Base-by-base conservation (phyloP, 2,113 vertebrate genomes). In the Tamias sibiricus region DNA sequence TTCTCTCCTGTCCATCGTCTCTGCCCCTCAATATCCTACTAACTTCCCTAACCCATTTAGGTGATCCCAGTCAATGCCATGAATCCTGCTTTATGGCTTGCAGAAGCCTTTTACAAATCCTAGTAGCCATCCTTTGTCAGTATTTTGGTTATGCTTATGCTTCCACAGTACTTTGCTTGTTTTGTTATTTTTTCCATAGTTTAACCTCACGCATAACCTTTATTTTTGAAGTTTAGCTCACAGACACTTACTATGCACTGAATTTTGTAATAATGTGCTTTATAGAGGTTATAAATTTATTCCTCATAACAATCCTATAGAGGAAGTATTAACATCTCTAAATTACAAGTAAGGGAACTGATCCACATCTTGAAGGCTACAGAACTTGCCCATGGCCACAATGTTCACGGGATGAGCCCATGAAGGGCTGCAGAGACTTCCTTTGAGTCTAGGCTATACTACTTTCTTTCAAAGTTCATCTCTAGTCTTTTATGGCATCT, bases 1-100 rank as follows among this genome's bases (percentile, higher is more conserved):
- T 83, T 95, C 28, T 20, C 35, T 66, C 32, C 1, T 24, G 62
- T 44, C 59, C 68, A 37, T 66, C 47, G 28, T 19, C 76, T 81
- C 72, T 83, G 68, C 52, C 90, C 66, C n/a, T 79, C 91, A 87
- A 72, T 88, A 75, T 16, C 66, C 52, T 97, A 84, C 93, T 90
- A 84, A 90, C 37, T 81, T 96, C 80, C 84, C 72, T 32, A 69
- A 75, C 19, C 52, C 76, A 85, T 24, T 92, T 90, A 40, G 22
- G 82, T 91, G 96, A 94, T 95, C 93, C 71, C 62, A 83, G 69
- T 49, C 77, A 80, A 12, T 35, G 74, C 28, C 68, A 1, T 37
- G 59, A 94, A 92, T 40, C n/a, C 75, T 47, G 35, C 37, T 37
- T 49, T 62, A 24, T 68, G 69, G 89, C 32, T 28, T 75, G 6